Evolutionary conservation across 53 echinoderm and acorn worm species (phyloP), one percentile per base, ranked within the genome.

Genomic region (Echinarachnius parma): DNA sequence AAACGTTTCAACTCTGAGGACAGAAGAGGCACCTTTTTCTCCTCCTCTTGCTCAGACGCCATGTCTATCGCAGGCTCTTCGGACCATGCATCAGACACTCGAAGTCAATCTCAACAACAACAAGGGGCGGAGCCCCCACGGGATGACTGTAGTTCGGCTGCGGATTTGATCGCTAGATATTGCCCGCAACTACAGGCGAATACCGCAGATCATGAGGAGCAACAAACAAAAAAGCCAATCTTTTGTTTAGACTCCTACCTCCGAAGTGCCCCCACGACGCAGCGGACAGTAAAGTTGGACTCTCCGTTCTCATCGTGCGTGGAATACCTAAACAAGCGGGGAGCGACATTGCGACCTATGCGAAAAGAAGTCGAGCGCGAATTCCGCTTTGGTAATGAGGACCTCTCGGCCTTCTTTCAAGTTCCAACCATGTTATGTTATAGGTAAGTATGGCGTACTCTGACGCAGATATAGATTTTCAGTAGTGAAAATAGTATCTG

Each of bases 131-230:
- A 50, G 20, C 20, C 52, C 52, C 52, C 52, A 4, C 52, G 52
- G 4, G 16, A 19, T 19, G 18, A 16, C 9, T 50, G 4, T 19
- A 50, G 52, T 50, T 50, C 52, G 20, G 52, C 52, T 16, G 52
- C 52, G 52, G 52, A 50, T 19, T 4, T 50, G 16, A 10, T 50
- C 4, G 52, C 20, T 4, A 64, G 44, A 64, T 64, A 64, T 28
- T 64, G 46, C 64, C 64, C 64, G 23, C 64, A 64, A 28, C 46
- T 64, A 16, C 34, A 31, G 60, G 16, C 59, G 62, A 37, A 34
- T 18, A 19, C 19, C 19, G 25, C 62, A 37, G 37, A 20, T 34
- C 62, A 14, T n/a, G 37, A n/a, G 35, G 39, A 34, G 21, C 16
- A 35, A 62, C 39, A n/a, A 20, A 34, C 34, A 21, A 34, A 62